Percentiles rank a stretch among this genome's conserved stretches.
Evolutionary conservation across 1,140 invertebrate genomes (phyloP).

Genomic region (Scylla paramamosain): DNA sequence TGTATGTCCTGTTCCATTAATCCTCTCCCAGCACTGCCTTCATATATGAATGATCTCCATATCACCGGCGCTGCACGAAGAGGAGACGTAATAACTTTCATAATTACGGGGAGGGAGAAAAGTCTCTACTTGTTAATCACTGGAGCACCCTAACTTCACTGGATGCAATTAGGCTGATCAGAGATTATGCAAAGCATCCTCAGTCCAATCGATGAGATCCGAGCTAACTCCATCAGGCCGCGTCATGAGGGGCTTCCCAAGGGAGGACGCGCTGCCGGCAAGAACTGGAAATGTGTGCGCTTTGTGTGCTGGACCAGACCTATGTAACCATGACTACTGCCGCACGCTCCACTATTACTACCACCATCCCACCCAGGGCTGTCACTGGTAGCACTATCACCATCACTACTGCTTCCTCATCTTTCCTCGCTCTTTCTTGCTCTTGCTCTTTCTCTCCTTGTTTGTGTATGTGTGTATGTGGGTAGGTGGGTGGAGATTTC

Average conservation of each 20-base stretch:
- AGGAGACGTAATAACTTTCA: not conserved
- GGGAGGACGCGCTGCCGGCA: not conserved
- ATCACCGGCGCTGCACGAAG: not conserved
- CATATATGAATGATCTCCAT: not conserved
- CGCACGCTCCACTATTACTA: not conserved
- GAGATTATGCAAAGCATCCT: not conserved
- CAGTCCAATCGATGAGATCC: slow-evolving; percentile 10
- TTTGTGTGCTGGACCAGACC: not conserved
- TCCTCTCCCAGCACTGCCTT: not conserved
- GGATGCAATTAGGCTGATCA: slow-evolving; percentile 21
- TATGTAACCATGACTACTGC: not conserved
- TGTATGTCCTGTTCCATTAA: not conserved
- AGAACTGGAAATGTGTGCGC: not conserved
- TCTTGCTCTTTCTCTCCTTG: no score
- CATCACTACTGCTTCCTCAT: not conserved
- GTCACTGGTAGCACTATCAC: not conserved
- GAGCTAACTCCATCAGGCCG: not conserved
- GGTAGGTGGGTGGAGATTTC: no score
- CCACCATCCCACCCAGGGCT: not conserved
- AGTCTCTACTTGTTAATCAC: slow-evolving; percentile 22
- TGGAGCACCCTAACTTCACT: not conserved
- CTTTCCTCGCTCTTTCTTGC: not conserved
- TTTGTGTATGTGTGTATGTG: no score
- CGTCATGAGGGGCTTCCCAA: slow-evolving; percentile 6
- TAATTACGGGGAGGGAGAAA: not conserved